A percentile compares a stretch with the other conserved stretches of the same genome.
phyloP scores from a whole-genome alignment of 30 jellyfish, hydroid and myxozoan genomes.

The Aurelia sp. region DNA sequence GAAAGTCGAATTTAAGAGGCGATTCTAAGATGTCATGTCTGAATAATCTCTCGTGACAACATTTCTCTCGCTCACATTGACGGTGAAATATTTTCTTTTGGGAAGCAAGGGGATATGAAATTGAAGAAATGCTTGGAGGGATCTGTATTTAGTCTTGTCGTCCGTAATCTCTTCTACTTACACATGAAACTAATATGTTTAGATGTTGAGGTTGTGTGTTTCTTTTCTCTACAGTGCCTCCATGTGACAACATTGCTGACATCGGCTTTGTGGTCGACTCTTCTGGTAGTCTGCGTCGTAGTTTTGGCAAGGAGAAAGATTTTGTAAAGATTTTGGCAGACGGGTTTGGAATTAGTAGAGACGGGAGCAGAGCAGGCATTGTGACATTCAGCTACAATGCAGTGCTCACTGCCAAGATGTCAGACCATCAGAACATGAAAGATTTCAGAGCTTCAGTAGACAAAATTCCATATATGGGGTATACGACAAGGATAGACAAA shows the following conservation, averaged over 20 bases:
- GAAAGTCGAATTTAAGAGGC: no score
- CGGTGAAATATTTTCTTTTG: no score
- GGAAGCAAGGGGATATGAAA: no score
- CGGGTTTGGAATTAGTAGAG: slow-evolving; percentile 6
- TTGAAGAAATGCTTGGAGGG: no score
- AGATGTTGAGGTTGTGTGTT: no score
- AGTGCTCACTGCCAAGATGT: slow-evolving; percentile 37
- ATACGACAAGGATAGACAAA: slow-evolving; percentile 70
- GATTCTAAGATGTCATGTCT: no score
- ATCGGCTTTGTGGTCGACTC: slow-evolving; percentile 73
- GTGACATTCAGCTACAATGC: slow-evolving; percentile 73
- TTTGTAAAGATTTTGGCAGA: slow-evolving; percentile 45
- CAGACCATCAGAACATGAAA: slow-evolving; percentile 6
- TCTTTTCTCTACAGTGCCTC: not conserved
- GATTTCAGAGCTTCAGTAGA: slow-evolving; percentile 50
- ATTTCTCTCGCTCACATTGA: no score
- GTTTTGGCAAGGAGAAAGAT: slow-evolving; percentile 36
- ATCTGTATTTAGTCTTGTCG: no score
- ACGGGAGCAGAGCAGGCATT: slow-evolving; percentile 59
- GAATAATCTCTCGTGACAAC: no score
- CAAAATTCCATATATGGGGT: slow-evolving; percentile 55
- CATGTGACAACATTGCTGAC: slow-evolving; percentile 62
- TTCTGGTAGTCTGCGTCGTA: slow-evolving; percentile 69
- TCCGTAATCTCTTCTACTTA: no score
- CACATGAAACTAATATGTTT: no score